phyloP scores from a whole-genome alignment of 1,140 invertebrate genomes.

The Neomicropteryx cornuta region DNA sequence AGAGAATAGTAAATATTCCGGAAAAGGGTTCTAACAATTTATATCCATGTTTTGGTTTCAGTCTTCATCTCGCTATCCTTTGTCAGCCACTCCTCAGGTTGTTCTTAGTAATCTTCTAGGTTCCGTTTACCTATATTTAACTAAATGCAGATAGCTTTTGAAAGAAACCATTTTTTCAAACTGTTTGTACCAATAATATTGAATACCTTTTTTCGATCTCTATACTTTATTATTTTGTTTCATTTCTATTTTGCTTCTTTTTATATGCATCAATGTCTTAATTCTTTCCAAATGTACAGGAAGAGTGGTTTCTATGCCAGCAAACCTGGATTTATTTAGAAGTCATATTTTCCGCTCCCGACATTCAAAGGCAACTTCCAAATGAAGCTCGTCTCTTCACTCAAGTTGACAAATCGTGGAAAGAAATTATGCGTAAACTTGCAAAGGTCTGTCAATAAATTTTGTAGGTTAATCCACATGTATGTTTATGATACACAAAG shows the following conservation, averaged over 20 bases:
- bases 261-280: too few species aligned
- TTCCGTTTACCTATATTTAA: too few species aligned
- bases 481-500: neutral
- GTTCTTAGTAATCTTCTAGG: too few species aligned
- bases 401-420: constrained; percentile 77
- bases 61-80: too few species aligned
- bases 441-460: constrained; percentile 41
- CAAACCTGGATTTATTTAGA: constrained; percentile 80
- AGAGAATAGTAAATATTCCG: too few species aligned
- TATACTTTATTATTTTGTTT: constrained; percentile 9
- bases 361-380: constrained; percentile 78
- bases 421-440: constrained; percentile 67
- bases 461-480: constrained; percentile 1
- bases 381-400: constrained; percentile 75
- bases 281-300: too few species aligned
- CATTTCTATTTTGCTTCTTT: too few species aligned
- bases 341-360: constrained; percentile 80
- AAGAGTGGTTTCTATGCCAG: constrained; percentile 76
- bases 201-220: constrained; percentile 6
- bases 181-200: neutral
- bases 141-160: too few species aligned
- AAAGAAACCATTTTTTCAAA: too few species aligned
- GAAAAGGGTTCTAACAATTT: too few species aligned
- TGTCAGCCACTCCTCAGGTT: too few species aligned
- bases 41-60: too few species aligned